Percentiles rank a stretch among this genome's conserved stretches.
Evolutionary conservation across 2,888 invertebrate genomes (phyloP).

Genomic region (Scaptomyza polygonia): DNA sequence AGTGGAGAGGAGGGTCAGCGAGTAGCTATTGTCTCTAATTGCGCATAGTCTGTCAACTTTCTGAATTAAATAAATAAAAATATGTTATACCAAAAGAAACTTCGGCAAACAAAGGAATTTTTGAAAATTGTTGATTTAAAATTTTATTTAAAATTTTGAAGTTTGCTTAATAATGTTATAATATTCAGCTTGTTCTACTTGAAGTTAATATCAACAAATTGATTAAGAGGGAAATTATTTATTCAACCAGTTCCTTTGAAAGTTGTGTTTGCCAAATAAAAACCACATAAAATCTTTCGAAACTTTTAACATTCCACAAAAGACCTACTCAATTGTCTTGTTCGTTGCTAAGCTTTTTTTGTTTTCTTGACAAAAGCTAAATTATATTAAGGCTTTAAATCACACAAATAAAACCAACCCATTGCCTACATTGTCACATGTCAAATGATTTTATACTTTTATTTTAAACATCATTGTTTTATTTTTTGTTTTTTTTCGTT

Average conservation of each 20-base stretch:
- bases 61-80: too few relatives aligned
- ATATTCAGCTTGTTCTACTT: too few relatives aligned
- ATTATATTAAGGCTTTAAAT: neutral
- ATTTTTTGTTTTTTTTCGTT: neutral
- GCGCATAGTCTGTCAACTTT: slow-evolving; percentile 62
- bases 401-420: neutral
- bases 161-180: too few relatives aligned
- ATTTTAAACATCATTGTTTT: neutral
- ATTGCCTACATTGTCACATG: slow-evolving; percentile 1
- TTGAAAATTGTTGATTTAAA: too few relatives aligned
- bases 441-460: neutral
- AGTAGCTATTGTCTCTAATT: slow-evolving; percentile 64
- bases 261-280: too few relatives aligned
- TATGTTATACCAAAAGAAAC: too few relatives aligned
- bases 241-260: neutral
- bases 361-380: too few relatives aligned
- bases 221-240: too few relatives aligned
- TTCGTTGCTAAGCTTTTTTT: neutral
- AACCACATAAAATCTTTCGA: too few relatives aligned
- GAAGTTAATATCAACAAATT: too few relatives aligned
- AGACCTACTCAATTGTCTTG: neutral
- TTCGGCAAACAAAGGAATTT: too few relatives aligned
- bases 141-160: too few relatives aligned
- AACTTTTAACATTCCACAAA: neutral
- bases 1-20: neutral